phyloP scores from a whole-genome alignment of 2,888 invertebrate genomes.

The Melolontha melolontha region DNA sequence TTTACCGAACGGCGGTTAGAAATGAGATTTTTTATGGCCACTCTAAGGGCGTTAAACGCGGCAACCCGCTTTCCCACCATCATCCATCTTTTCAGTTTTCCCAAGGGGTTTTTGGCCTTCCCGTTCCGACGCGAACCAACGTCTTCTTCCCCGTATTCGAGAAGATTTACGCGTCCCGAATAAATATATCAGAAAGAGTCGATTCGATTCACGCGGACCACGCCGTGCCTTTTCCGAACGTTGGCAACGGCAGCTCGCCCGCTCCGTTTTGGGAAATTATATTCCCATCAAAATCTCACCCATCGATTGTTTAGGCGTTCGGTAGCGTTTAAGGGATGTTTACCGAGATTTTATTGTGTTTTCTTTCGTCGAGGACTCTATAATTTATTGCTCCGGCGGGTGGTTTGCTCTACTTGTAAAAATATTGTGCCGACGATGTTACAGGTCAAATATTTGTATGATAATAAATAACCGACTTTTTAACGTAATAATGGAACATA shows the following conservation, averaged over 20 bases:
- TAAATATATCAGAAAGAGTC: conserved; percentile 49
- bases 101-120: conserved; percentile 4
- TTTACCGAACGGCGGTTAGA: conserved; percentile 58
- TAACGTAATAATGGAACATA: too few relatives aligned
- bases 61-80: conserved; percentile 56
- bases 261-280: conserved; percentile 24
- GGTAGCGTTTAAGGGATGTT: conserved; percentile 24
- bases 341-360: conserved; percentile 29
- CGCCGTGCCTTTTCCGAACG: background rate
- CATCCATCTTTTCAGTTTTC: conserved; percentile 36
- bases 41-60: conserved; percentile 53
- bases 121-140: background rate
- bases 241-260: conserved; percentile 2
- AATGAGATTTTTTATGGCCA: conserved; percentile 57
- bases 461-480: too few relatives aligned
- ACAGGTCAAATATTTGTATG: background rate
- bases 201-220: background rate
- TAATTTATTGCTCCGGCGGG: conserved; percentile 21
- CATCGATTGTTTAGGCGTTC: conserved; percentile 36
- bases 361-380: conserved; percentile 5
- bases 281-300: conserved; percentile 36
- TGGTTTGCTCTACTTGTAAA: background rate
- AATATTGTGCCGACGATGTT: background rate
- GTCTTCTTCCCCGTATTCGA: conserved; percentile 29
- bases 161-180: conserved; percentile 57